Percentiles rank a stretch among this genome's conserved stretches.
Conservation (phyloP, 2,888 invertebrate species). For the Anodontia alba region DNA sequence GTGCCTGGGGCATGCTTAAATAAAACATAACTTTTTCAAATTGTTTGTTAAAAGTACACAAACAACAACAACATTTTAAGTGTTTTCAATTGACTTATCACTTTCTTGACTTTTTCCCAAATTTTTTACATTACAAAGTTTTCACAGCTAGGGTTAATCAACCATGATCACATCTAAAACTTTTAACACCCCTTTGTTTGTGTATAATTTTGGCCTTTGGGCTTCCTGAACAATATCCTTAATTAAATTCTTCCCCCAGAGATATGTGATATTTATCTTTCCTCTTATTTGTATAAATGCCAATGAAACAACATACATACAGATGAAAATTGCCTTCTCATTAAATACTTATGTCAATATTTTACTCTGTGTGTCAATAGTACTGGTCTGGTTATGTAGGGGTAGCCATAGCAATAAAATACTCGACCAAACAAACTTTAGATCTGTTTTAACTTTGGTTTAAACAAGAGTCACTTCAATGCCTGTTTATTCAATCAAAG, state of each 20-base stretch:
- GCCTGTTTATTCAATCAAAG: conserved; percentile 3
- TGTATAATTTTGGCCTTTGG: neutral
- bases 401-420: conserved; percentile 13
- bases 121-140: neutral
- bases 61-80: too few species aligned
- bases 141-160: neutral
- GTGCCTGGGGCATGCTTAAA: too few species aligned
- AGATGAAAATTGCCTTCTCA: neutral
- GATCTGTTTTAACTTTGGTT: conserved; percentile 13
- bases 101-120: too few species aligned
- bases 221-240: conserved; percentile 5
- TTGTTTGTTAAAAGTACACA: too few species aligned
- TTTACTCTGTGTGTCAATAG: neutral
- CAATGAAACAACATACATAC: conserved; percentile 17
- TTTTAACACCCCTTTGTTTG: conserved; percentile 13
- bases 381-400: neutral
- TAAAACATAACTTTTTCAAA: too few species aligned
- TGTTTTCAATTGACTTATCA: too few species aligned
- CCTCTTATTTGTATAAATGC: conserved; percentile 10
- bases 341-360: conserved; percentile 10
- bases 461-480: neutral
- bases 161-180: neutral
- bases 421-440: neutral
- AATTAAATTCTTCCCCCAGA: conserved; percentile 9
- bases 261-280: conserved; percentile 12